Conservation (phyloP, 2,113 vertebrate genomes). For the Alligator sinensis region DNA sequence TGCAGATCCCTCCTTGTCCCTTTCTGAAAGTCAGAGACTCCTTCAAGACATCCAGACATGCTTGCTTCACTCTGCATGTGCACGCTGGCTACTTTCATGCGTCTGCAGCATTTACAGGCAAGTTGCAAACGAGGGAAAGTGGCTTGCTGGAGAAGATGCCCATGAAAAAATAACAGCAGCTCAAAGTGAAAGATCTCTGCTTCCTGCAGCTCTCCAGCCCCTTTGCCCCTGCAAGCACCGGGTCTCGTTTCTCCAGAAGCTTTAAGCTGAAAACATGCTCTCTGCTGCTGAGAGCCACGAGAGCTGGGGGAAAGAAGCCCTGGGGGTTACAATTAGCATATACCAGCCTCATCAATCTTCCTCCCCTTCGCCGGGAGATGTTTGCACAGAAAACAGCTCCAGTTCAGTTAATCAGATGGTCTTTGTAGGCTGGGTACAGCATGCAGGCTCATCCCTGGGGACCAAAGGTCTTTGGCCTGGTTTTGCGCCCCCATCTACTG, state of each 20-base stretch:
- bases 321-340: too few relatives aligned
- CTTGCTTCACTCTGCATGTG: background rate
- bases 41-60: background rate
- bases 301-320: background rate
- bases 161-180: background rate
- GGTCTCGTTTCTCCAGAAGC: background rate
- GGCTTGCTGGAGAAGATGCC: background rate
- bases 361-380: background rate
- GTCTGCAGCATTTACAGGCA: background rate
- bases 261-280: background rate
- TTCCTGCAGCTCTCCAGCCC: background rate
- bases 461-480: background rate
- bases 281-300: background rate
- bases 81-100: accelerated
- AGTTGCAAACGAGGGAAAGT: background rate
- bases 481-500: background rate
- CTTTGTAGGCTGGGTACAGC: background rate
- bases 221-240: background rate
- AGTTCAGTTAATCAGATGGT: background rate
- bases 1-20: accelerated
- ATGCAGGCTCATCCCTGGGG: background rate
- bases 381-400: background rate
- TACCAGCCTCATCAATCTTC: background rate
- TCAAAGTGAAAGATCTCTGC: background rate
- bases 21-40: background rate